Evolutionary conservation across 1,140 invertebrate genomes (phyloP).

Genomic region (Battus philenor): DNA sequence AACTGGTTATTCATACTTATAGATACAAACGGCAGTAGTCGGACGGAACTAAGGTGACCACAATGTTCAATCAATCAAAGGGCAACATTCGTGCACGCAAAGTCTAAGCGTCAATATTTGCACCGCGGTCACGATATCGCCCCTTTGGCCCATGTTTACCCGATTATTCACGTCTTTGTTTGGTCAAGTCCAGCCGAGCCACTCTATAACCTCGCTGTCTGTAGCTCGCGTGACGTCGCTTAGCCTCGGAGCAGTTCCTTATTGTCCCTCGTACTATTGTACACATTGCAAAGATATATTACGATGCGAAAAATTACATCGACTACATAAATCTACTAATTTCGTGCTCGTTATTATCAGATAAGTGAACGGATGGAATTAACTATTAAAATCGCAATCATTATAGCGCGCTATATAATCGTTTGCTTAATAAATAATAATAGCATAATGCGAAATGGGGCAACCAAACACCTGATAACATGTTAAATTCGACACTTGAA

Average conservation of each 20-base stretch:
- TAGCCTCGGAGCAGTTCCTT: conserved; percentile 40
- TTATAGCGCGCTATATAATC: no score
- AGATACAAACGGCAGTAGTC: conserved; percentile 4
- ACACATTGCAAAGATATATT: background rate
- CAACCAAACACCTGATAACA: no score
- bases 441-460: no score
- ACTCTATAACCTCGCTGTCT: conserved; percentile 33
- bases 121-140: conserved; percentile 44
- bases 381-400: no score
- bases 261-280: background rate
- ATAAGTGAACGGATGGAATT: no score
- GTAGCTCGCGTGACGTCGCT: conserved; percentile 47
- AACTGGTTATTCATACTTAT: no score
- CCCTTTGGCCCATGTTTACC: conserved; percentile 40
- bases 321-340: no score
- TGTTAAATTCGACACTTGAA: no score
- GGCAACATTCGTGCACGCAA: conserved; percentile 44
- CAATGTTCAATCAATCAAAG: conserved; percentile 63
- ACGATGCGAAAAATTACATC: background rate
- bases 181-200: conserved; percentile 41
- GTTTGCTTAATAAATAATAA: no score
- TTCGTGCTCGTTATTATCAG: no score
- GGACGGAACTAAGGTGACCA: conserved; percentile 22
- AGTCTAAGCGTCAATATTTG: conserved; percentile 56
- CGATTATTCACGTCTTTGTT: conserved; percentile 57